A percentile compares a stretch with the other conserved stretches of the same genome.
phyloP scores from a whole-genome alignment of 2,797 vertebrate genomes.

The Lacerta viridis region DNA sequence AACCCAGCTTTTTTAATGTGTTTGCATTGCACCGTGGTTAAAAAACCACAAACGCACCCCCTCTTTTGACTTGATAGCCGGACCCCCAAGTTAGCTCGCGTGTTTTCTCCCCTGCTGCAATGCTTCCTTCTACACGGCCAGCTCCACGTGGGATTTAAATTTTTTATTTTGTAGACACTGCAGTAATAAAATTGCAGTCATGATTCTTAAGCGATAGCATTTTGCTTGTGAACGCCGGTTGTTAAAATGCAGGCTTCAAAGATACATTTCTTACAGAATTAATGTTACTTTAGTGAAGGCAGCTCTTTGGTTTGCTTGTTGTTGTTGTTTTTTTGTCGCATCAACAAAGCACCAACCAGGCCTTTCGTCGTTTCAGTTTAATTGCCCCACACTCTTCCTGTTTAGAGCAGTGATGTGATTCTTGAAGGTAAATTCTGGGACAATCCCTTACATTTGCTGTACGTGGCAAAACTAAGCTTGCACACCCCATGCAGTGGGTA shows the following conservation, averaged over 20 bases:
- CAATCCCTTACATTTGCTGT: slow-evolving; percentile 50
- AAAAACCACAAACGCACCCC: neutral
- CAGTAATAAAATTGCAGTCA: neutral
- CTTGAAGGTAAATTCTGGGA: slow-evolving; percentile 6
- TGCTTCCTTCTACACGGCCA: neutral
- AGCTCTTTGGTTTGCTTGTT: neutral
- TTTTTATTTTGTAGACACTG: neutral
- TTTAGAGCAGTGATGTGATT: slow-evolving; percentile 55
- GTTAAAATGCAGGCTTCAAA: neutral
- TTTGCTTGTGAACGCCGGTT: neutral
- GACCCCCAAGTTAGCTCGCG: neutral
- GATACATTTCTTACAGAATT: neutral
- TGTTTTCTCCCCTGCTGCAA: neutral
- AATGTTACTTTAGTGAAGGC: neutral
- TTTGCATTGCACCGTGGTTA: no score
- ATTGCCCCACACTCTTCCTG: neutral
- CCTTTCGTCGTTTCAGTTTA: slow-evolving; percentile 39
- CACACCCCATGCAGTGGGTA: neutral
- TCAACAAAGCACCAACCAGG: slow-evolving; percentile 33
- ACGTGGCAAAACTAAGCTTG: slow-evolving; percentile 16
- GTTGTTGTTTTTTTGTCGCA: fast-evolving
- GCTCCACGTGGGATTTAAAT: neutral
- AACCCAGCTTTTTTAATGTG: no score
- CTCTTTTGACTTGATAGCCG: neutral
- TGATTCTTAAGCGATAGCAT: neutral